These are phyloP conservation scores for Agriotes lineatus DNA, from an alignment of 2,888 invertebrate genomes.

Conservation along the genomic window DNA sequence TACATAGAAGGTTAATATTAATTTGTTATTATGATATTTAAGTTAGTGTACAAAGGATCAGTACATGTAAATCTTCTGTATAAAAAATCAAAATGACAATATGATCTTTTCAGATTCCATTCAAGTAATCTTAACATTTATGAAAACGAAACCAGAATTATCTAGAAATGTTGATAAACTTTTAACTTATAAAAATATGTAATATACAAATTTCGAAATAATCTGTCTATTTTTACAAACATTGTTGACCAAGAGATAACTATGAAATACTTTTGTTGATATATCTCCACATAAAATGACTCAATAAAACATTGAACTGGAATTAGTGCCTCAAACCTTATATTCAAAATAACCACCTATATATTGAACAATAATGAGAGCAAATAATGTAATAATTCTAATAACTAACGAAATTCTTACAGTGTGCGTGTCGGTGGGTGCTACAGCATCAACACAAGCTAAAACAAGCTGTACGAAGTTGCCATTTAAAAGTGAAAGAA, in stretches of 20 bases:
- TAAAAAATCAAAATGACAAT: conserved; percentile 8
- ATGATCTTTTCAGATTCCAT: conserved; percentile 1
- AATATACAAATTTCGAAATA: conserved; percentile 35
- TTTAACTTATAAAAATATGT: conserved; percentile 34
- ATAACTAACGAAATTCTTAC: conserved; percentile 47
- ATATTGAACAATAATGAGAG: too few relatives aligned
- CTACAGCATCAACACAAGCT: conserved; percentile 81
- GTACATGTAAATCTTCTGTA: not conserved
- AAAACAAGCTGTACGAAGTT: conserved; percentile 65
- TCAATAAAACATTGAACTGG: too few relatives aligned
- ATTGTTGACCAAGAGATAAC: conserved; percentile 31
- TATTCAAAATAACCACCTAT: too few relatives aligned
- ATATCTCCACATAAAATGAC: not conserved
- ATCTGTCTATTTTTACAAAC: conserved; percentile 24
- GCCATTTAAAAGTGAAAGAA: conserved; percentile 63
- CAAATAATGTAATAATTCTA: not conserved
- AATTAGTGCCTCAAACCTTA: too few relatives aligned
- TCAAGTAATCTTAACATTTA: conserved; percentile 4
- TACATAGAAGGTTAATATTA: too few relatives aligned
- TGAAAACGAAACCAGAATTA: conserved; percentile 28
- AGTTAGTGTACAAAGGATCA: not conserved
- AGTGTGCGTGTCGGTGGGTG: conserved; percentile 75
- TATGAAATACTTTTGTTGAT: conserved; percentile 7
- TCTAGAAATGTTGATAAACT: conserved; percentile 41
- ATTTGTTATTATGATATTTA: too few relatives aligned